Conservation (phyloP, 2,113 vertebrate genomes). For the Sphyrna mokarran region DNA sequence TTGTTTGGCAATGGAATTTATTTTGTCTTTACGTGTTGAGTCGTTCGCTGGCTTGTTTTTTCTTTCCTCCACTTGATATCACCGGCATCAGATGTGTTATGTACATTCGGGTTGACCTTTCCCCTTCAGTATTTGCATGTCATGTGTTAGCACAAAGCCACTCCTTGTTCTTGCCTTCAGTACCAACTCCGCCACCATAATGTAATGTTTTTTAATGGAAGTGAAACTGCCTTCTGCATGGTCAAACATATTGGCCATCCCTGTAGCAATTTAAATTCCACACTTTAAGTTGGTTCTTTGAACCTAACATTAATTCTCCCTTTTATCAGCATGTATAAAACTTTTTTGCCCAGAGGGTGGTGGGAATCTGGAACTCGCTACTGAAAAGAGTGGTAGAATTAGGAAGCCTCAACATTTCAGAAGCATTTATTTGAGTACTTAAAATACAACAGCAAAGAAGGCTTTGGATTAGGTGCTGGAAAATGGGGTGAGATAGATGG, state of each 20-base stretch:
- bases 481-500: too few relatives aligned
- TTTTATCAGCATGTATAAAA: neutral
- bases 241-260: neutral
- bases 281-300: neutral
- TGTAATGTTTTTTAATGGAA: neutral
- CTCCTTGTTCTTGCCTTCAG: neutral
- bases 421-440: too few relatives aligned
- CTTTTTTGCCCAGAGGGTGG: too few relatives aligned
- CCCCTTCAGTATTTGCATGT: neutral
- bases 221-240: neutral
- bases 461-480: too few relatives aligned
- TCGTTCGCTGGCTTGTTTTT: neutral
- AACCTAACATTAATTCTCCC: neutral
- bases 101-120: neutral
- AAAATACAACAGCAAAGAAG: too few relatives aligned
- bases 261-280: neutral
- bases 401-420: too few relatives aligned
- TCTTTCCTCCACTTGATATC: neutral
- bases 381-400: too few relatives aligned
- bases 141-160: neutral
- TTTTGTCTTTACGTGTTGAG: neutral
- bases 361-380: too few relatives aligned
- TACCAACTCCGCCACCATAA: neutral
- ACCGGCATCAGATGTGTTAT: neutral
- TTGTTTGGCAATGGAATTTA: neutral